These are phyloP conservation scores for Solenopsis invicta DNA, from an alignment of 1,140 invertebrate species.

Conservation along the genomic window DNA sequence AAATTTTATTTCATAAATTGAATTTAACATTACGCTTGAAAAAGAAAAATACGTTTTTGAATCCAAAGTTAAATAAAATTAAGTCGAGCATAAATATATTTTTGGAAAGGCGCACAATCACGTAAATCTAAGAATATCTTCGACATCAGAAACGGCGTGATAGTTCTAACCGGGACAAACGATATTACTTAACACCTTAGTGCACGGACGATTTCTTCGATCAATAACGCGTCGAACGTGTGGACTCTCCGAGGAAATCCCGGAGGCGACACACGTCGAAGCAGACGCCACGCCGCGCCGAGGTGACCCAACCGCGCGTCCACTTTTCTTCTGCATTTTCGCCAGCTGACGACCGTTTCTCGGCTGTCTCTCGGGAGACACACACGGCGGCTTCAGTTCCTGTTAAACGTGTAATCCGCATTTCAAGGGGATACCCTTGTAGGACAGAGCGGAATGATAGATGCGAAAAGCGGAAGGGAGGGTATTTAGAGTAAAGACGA, in stretches of 20 bases:
- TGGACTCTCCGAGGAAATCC: conserved; percentile 58
- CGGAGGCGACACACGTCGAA: conserved; percentile 60
- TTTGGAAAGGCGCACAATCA: not conserved
- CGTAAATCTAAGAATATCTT: not conserved
- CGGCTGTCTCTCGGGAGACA: conserved; percentile 43
- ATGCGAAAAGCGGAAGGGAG: conserved; percentile 49
- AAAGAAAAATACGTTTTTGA: not conserved
- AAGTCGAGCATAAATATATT: not conserved
- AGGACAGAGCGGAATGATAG: conserved; percentile 62
- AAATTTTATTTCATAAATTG: not conserved
- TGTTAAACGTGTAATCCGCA: conserved; percentile 65
- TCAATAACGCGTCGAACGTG: conserved; percentile 62
- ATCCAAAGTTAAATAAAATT: not conserved
- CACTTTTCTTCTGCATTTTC: conserved; percentile 72
- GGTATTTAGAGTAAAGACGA: conserved; percentile 9
- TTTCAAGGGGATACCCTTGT: conserved; percentile 6
- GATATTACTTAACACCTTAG: conserved; percentile 65
- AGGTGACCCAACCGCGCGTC: conserved; percentile 36
- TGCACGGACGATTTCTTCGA: conserved; percentile 49
- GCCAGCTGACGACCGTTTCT: conserved; percentile 71
- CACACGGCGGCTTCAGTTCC: conserved; percentile 29
- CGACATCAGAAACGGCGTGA: not conserved
- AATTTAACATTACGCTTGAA: not conserved
- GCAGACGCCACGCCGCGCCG: conserved; percentile 3
- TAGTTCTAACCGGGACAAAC: conserved; percentile 32